phyloP scores from a whole-genome alignment of 2,797 vertebrate genomes.

The Dipus sagitta region DNA sequence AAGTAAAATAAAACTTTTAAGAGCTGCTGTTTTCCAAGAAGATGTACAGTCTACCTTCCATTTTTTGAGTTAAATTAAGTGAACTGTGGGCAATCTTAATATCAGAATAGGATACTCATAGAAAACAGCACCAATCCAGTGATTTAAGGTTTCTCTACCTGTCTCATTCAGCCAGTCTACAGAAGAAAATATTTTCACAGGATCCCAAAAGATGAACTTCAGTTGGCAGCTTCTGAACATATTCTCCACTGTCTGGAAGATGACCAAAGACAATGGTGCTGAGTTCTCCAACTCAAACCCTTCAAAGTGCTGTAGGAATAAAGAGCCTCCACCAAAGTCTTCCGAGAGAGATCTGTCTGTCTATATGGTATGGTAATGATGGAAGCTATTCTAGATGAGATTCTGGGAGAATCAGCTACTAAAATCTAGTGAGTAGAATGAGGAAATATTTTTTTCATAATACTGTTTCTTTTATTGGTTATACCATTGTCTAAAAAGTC shows the following conservation, averaged over 20 bases:
- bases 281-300: constrained; percentile 55
- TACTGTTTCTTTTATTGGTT: constrained; percentile 7
- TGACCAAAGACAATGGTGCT: not conserved
- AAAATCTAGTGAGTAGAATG: constrained; percentile 46
- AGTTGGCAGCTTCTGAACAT: constrained; percentile 74
- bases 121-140: constrained; percentile 11
- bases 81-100: not conserved
- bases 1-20: constrained; percentile 84
- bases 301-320: constrained; percentile 55
- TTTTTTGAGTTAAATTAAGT: constrained; percentile 40
- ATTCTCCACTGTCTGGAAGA: constrained; percentile 66
- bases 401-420: constrained; percentile 9
- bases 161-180: constrained; percentile 63
- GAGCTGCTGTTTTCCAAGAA: constrained; percentile 81
- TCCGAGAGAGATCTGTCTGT: constrained; percentile 54
- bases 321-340: constrained; percentile 19
- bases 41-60: constrained; percentile 34
- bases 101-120: not conserved
- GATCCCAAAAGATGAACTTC: constrained; percentile 73
- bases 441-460: constrained; percentile 34
- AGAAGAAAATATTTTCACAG: constrained; percentile 76
- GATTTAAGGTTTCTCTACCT: constrained; percentile 1
- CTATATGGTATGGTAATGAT: constrained; percentile 49
- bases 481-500: constrained; percentile 16
- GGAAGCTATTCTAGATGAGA: not conserved